Percentiles rank a stretch among this genome's conserved stretches.
Conservation (phyloP, 2,797 vertebrate genomes). For the Sarcoramphus papa region DNA sequence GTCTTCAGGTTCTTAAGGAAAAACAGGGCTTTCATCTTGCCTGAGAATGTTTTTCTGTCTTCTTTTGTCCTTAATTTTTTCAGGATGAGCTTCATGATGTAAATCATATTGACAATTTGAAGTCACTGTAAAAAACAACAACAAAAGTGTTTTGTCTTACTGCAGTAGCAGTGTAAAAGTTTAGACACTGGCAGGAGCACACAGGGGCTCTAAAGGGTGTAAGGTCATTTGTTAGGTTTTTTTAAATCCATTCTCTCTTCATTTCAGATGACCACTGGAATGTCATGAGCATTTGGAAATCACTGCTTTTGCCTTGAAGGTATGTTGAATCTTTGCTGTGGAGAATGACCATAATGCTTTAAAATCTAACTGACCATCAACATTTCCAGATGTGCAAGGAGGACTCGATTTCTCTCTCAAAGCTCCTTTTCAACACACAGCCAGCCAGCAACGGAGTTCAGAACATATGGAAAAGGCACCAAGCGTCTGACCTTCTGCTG, state of each 20-base stretch:
- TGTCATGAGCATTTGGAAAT: constrained; percentile 31
- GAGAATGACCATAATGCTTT: constrained; percentile 48
- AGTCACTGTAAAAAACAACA: not conserved
- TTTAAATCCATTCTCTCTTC: constrained; percentile 13
- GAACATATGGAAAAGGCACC: constrained; percentile 63
- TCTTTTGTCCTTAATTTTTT: not conserved
- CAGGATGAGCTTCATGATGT: not conserved
- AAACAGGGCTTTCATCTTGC: not conserved
- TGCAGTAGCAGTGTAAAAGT: not conserved
- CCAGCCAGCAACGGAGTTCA: not conserved
- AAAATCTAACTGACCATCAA: constrained; percentile 58
- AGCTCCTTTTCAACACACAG: constrained; percentile 33
- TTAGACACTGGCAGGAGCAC: not conserved
- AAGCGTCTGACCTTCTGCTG: constrained; percentile 27
- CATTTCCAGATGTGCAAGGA: constrained; percentile 71
- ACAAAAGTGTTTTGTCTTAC: not conserved
- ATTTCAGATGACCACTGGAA: constrained; percentile 30
- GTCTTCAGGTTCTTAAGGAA: not conserved
- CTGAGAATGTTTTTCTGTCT: not conserved
- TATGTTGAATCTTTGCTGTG: constrained; percentile 44
- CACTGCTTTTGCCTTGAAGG: constrained; percentile 46
- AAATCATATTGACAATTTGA: not conserved
- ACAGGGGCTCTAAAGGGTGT: not conserved
- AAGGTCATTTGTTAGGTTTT: constrained; percentile 32
- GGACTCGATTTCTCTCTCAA: constrained; percentile 41